Evolutionary conservation across 1,140 invertebrate genomes (phyloP), one percentile per base, ranked within the genome.

Genomic region (Protaetia brevitarsis): DNA sequence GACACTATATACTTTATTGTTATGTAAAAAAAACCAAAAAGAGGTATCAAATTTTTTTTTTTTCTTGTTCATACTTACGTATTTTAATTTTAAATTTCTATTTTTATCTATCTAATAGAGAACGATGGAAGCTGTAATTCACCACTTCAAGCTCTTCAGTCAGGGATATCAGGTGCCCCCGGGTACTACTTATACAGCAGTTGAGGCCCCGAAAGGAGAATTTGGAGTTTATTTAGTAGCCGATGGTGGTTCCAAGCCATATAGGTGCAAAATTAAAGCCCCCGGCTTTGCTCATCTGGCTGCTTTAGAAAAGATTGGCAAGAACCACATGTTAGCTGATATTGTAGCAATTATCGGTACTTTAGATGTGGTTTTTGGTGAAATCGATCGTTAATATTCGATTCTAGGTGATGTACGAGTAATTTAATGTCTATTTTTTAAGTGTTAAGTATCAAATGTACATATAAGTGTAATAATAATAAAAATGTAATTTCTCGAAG

Each of bases 171-270:
- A 83, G 58, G 93, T 95, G 7, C 93, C 93, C 0, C 90, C 92
- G 13, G 93, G 93, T 3, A 78, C 84, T 1, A 93, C 91, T 0
- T 95, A 95, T 73, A 89, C 88, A 0, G 84, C 88, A 10, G 85
- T 89, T 2, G 93, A 95, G 77, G 86, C 86, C 26, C 93, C 93
- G 7, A 95, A 94, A 77, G 87, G 93, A 0, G 93, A 95, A 79
- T 90, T 95, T 79, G 93, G 92, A 16, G 84, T 95, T 0, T 95
- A 94, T 79, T 81, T 95, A 66, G 88, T 95, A 0, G 89, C 93
- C 6, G 92, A 95, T 79, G 93, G 93, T 10, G 85, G 85, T 7
- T 88, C 86, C 13, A 86, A 84, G 69, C 92, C 92, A 0, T 95
- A 95, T 79, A 82, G 93, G 57, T 92, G 89, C 73, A 89, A 90